phyloP scores from a whole-genome alignment of 2,113 vertebrate species.

The Xiphorhynchus elegans region DNA sequence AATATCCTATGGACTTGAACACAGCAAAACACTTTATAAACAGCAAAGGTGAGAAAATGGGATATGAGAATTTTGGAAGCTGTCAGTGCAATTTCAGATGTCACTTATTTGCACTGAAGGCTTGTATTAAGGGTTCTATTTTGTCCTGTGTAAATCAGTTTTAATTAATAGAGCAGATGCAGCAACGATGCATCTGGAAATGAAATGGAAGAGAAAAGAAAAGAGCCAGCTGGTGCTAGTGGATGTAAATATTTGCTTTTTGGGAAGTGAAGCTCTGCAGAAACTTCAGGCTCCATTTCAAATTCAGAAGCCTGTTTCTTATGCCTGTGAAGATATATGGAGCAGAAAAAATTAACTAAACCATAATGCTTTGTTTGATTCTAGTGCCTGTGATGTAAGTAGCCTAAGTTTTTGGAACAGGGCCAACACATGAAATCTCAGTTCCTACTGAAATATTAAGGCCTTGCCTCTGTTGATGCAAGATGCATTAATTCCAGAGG shows the following conservation, averaged over 20 bases:
- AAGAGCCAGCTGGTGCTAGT: constrained; percentile 41
- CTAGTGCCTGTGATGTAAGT: background rate
- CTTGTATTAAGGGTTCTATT: constrained; percentile 60
- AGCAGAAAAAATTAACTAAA: constrained; percentile 30
- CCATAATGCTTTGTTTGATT: background rate
- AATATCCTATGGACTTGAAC: constrained; percentile 1
- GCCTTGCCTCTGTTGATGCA: background rate
- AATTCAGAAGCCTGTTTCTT: background rate
- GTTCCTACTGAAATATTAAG: constrained; percentile 31
- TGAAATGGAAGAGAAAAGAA: constrained; percentile 1
- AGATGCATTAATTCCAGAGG: background rate
- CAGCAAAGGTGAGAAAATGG: constrained; percentile 21
- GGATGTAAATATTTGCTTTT: constrained; percentile 49
- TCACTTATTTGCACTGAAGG: constrained; percentile 3
- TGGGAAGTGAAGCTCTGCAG: constrained; percentile 17
- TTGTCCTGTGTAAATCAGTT: constrained; percentile 57
- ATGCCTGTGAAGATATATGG: background rate
- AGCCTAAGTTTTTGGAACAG: background rate
- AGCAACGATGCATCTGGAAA: constrained; percentile 58
- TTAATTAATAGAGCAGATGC: constrained; percentile 70
- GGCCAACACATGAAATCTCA: background rate
- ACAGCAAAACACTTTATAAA: constrained; percentile 37
- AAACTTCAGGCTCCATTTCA: constrained; percentile 28
- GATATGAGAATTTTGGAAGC: constrained; percentile 32
- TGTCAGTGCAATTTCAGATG: background rate